These are phyloP conservation scores for Cotesia vestalis DNA, from an alignment of 1,140 invertebrate genomes.

Conservation along the genomic window DNA sequence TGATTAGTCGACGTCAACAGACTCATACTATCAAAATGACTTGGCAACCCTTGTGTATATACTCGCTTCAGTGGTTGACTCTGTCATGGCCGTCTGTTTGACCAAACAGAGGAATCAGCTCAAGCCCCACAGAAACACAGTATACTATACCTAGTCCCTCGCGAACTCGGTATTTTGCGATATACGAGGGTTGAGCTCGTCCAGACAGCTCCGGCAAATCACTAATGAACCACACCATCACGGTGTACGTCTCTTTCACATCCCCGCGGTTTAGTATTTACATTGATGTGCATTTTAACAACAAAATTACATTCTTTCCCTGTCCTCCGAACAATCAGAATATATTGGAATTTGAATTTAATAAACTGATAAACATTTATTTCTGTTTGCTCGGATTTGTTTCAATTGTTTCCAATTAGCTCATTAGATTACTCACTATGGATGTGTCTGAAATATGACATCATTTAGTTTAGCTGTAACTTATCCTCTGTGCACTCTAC, in stretches of 20 bases:
- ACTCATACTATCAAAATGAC: slow-evolving; percentile 46
- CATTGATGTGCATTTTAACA: slow-evolving; percentile 12
- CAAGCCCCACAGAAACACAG: slow-evolving; percentile 8
- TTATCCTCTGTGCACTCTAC: too few relatives aligned
- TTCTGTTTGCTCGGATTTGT: too few relatives aligned
- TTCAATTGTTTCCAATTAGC: too few relatives aligned
- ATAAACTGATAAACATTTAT: too few relatives aligned
- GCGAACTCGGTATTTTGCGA: slow-evolving; percentile 43
- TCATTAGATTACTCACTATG: too few relatives aligned
- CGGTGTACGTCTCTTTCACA: not conserved
- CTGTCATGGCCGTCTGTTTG: slow-evolving; percentile 49
- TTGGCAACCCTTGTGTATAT: slow-evolving; percentile 39
- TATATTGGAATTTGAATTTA: too few relatives aligned
- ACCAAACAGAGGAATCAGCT: slow-evolving; percentile 52
- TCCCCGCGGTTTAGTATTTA: not conserved
- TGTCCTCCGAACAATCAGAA: not conserved
- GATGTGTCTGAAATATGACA: too few relatives aligned
- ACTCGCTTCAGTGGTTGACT: slow-evolving; percentile 32
- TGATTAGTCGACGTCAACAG: slow-evolving; percentile 20
- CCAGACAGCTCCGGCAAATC: slow-evolving; percentile 40
- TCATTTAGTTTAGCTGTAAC: too few relatives aligned
- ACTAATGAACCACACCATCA: slow-evolving; percentile 49
- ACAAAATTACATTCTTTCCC: not conserved
- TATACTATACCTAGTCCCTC: slow-evolving; percentile 27
- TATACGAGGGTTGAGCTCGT: slow-evolving; percentile 18